Base-by-base conservation (phyloP, 2,797 vertebrate species). In the Synaphobranchus kaupii region DNA sequence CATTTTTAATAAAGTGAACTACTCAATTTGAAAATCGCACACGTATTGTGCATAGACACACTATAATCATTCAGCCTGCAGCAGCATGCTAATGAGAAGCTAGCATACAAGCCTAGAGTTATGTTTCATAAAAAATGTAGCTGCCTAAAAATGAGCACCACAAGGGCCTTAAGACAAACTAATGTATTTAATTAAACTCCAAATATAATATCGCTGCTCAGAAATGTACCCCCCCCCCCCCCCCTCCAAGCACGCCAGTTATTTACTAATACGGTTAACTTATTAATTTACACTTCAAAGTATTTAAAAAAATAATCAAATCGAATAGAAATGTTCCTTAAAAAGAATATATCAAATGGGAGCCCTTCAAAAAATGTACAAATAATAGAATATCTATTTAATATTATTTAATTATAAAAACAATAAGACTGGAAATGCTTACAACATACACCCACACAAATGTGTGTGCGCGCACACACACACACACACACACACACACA, bases 61-160 rank as follows among this genome's bases (percentile, higher is more conserved):
- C 52, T 17, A 73, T 54, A 44, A 50, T 84, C 60, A 80, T 73
- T 85, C 84, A 90, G 87, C 87, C 91, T 86, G 87, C 89, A 89
- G 56, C 87, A 48, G 15, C 20, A 4, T 17, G 82, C 89, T 92
- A 92, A 94, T 90, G 90, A 92, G 92, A 87, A 91, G 83, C 22
- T 52, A 56, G 50, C 48, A n/a, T 63, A 71, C 73, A 56, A 15
- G 82, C 25, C 86, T 84, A 86, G 86, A 66, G 89, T 90, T 92
- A 93, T 86, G 52, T 1, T 88, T 89, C 90, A 93, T 93, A 88
- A 93, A 93, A 92, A 90, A 92, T 91, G 90, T 84, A 90, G 85
- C 66, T 87, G 85, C 89, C 83, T 92, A 92, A 94, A 92, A 78
- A 89, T 81, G 66, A 83, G 58, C 17, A 86, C n/a, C 89, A 76